Evolutionary conservation across 2,888 invertebrate species (phyloP), one percentile per base, ranked within the genome.

Genomic region (Uropetala carovei): DNA sequence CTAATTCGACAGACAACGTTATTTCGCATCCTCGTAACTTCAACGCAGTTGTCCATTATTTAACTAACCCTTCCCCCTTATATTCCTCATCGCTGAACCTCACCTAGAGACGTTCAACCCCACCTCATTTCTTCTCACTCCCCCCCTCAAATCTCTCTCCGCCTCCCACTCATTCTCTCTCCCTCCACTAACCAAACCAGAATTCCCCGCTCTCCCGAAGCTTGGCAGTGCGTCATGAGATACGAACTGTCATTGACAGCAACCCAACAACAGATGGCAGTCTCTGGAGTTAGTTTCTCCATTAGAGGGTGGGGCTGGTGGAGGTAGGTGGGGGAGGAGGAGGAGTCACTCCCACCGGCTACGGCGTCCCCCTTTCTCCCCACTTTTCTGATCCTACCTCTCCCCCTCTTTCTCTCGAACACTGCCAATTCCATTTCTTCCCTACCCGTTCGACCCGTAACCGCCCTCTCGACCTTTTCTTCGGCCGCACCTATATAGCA

Each of bases 401-500:
- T 8, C 57, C 57, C 84, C 57, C 43, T 27, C 83, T 75, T 22
- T n/a, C 10, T 75, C 75, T n/a, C 75, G 11, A 14, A 22, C 86
- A 22, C 89, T 89, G 89, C 89, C 89, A 89, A 89, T 89, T 89
- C 60, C 89, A 89, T 68, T 89, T 64, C 75, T 86, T 58, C 86
- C 60, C 60, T 60, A 7, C 60, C 8, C 18, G 14, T 86, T 22
- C 30, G 11, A 10, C 68, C 75, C 75, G 22, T 75, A 75, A 75
- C 22, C 22, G 8, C 18, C 75, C 75, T 75, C 75, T 22, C 57
- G 58, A 10, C 11, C 64, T n/a, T 43, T 43, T 16, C 60, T 13
- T 60, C 60, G 27, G n/a, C 43, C 18, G 56, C 56, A 56, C 83
- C 83, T 43, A 18, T 43, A 56, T 43, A 83, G 43, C 83, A 30